Base-by-base conservation (phyloP, 2,113 vertebrate species). In the Elachura formosa region DNA sequence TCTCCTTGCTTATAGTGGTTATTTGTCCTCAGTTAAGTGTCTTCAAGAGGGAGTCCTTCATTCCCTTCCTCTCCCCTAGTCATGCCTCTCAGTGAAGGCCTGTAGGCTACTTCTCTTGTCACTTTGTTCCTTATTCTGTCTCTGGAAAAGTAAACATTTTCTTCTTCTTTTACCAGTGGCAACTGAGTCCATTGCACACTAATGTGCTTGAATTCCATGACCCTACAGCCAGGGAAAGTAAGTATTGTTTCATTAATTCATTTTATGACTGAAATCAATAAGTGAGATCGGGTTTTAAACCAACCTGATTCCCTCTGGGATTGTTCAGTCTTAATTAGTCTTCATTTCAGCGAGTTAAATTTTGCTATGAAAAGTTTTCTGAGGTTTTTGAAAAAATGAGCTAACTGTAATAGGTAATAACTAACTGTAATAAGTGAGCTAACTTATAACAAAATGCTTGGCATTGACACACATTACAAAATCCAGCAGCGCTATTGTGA, bases 81-180 rank as follows among this genome's bases (percentile, higher is more conserved):
- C n/a, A 31, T 41, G 20, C 33, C 64, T 87, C 34, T 36, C 40
- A 49, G 33, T 38, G 31, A 84, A 89, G 48, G 19, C 19, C 45
- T 54, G 20, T 23, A 40, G 40, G 16, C 11, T 75, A 33, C 34
- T 48, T 92, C 40, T 61, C 54, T 16, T 58, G 64, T 51, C 8
- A 10, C 25, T 64, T 75, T 66, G 45, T 13, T 87, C 19, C 28
- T 62, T 69, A 20, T 69, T 79, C 56, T 90, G 56, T 81, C 40
- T 84, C 63, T 71, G 22, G 21, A 78, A 46, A 69, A 77, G 36
- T 78, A 40, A 77, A 63, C 5, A 1, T 76, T 80, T 75, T 86
- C 72, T 41, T 96, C 72, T 96, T 91, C 84, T 80, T 96, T 92
- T 94, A 91, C 86, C 97, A 99, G 99, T 99, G 99, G 99, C 98